Conservation (phyloP, 2,113 vertebrate genomes). For the Thomomys bottae region DNA sequence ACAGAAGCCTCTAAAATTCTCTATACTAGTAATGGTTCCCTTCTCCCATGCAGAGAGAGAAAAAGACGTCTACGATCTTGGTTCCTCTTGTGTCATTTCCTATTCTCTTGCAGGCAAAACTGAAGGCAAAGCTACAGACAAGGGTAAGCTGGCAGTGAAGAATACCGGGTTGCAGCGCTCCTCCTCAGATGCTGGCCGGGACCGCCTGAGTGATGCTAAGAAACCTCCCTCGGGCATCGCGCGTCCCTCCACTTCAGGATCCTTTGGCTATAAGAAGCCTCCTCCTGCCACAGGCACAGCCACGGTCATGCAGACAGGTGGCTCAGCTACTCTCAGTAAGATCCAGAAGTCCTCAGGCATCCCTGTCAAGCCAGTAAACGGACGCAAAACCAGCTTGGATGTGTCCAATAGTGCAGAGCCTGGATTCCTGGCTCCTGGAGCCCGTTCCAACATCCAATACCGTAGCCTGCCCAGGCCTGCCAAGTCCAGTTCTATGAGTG, state of each 20-base stretch:
- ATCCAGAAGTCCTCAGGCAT: conserved; percentile 94
- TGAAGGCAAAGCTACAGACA: conserved; percentile 92
- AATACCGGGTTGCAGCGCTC: conserved; percentile 92
- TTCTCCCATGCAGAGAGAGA: neutral
- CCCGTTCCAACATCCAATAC: conserved; percentile 95
- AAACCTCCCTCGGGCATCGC: conserved; percentile 94
- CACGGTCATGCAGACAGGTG: conserved; percentile 93
- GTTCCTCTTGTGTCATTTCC: neutral
- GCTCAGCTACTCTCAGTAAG: conserved; percentile 89
- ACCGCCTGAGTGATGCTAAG: conserved; percentile 90
- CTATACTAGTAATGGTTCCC: neutral
- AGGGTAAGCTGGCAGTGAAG: conserved; percentile 92
- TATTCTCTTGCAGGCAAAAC: conserved; percentile 84
- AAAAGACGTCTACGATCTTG: neutral
- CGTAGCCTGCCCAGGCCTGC: conserved; percentile 96
- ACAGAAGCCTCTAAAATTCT: neutral
- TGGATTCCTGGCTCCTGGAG: conserved; percentile 92
- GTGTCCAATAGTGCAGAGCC: conserved; percentile 89
- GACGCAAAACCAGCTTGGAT: conserved; percentile 95
- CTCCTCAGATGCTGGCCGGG: conserved; percentile 94
- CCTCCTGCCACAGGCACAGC: conserved; percentile 87
- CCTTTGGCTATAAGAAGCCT: conserved; percentile 96
- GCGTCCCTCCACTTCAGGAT: conserved; percentile 91
- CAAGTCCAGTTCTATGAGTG: conserved; percentile 94
- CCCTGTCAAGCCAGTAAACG: conserved; percentile 92